Evolutionary conservation across 2,797 vertebrate species (phyloP).

Genomic region (Mus minutoides): DNA sequence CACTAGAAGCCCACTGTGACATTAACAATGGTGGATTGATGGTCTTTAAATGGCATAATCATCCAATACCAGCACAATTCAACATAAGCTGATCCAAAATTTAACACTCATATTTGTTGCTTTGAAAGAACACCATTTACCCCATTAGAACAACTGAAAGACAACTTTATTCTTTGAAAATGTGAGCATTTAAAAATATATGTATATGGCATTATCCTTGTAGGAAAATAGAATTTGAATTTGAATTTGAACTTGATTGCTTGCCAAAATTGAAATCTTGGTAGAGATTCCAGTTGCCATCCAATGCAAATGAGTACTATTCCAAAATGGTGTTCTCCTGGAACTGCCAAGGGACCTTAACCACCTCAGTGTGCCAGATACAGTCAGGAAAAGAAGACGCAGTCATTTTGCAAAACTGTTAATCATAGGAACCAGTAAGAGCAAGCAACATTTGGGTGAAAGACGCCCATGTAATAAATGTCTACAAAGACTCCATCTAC

Average conservation of each 20-base stretch:
- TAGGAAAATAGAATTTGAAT: slow-evolving; percentile 45
- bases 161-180: slow-evolving; percentile 68
- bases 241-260: slow-evolving; percentile 44
- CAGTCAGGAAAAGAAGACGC: slow-evolving; percentile 19
- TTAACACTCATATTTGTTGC: slow-evolving; percentile 70
- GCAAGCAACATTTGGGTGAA: not conserved
- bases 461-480: not conserved
- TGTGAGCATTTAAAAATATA: not conserved
- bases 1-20: slow-evolving; percentile 73
- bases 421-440: slow-evolving; percentile 37
- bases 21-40: slow-evolving; percentile 74
- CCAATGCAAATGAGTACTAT: slow-evolving; percentile 63
- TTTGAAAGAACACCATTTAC: slow-evolving; percentile 81
- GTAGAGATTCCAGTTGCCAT: slow-evolving; percentile 62
- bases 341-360: slow-evolving; percentile 52
- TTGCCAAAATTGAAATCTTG: slow-evolving; percentile 61
- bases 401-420: not conserved
- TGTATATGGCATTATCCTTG: not conserved
- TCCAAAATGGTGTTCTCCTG: slow-evolving; percentile 52
- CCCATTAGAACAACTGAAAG: slow-evolving; percentile 68
- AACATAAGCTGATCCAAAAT: not conserved
- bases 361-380: not conserved
- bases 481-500: not conserved
- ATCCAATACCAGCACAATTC: not conserved
- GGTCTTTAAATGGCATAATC: slow-evolving; percentile 9